Percentiles rank a stretch among this genome's conserved stretches.
Conservation (phyloP, 2,113 vertebrate species). For the Ctenomys sociabilis region DNA sequence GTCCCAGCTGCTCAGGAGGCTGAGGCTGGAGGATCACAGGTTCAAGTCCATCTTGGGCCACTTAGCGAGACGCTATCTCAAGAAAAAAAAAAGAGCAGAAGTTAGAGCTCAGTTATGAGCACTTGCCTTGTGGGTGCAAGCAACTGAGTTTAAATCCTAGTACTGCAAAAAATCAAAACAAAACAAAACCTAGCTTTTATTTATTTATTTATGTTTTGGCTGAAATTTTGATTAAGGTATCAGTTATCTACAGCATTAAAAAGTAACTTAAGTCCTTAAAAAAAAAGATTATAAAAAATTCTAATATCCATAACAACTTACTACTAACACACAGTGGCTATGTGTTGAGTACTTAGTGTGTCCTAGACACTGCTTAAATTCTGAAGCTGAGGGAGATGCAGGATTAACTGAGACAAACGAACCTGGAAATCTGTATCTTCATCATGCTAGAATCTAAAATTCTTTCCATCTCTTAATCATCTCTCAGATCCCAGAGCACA, state of each 20-base stretch:
- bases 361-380: background rate
- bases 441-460: background rate
- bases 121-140: background rate
- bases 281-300: too few species aligned
- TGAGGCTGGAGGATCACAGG: background rate
- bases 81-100: background rate
- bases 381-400: background rate
- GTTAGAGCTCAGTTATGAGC: too few species aligned
- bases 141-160: background rate
- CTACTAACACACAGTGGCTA: background rate
- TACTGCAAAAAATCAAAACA: background rate
- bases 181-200: background rate
- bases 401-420: background rate
- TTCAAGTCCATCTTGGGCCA: background rate
- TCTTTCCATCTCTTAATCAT: background rate
- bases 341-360: background rate
- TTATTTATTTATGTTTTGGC: background rate
- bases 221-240: background rate
- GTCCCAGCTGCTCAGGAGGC: background rate
- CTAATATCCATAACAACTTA: background rate
- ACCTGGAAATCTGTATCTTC: background rate
- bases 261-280: background rate
- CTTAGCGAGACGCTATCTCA: background rate
- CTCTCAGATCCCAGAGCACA: background rate
- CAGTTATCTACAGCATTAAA: background rate